These are phyloP conservation scores for Chaetophractus vellerosus DNA, from an alignment of 2,797 vertebrate genomes.

Conservation along the genomic window DNA sequence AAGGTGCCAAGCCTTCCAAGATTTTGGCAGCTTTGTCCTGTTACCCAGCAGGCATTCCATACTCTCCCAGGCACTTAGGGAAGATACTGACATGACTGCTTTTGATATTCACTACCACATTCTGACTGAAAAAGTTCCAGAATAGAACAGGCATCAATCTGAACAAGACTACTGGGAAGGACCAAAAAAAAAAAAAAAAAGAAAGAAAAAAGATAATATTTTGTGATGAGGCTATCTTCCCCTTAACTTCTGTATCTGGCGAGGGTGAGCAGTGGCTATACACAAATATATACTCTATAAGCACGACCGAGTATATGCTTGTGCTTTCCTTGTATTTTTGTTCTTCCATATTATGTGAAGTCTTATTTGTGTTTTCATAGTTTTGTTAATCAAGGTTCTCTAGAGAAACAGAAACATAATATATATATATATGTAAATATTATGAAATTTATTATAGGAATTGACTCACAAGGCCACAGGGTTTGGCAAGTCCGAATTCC, in stretches of 20 bases:
- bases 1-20: slow-evolving; percentile 55
- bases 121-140: neutral
- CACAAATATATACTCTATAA: neutral
- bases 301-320: neutral
- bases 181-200: neutral
- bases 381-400: too few relatives aligned
- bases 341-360: neutral
- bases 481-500: too few relatives aligned
- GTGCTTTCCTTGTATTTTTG: slow-evolving; percentile 9
- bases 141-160: neutral
- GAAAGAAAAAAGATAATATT: neutral
- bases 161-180: slow-evolving; percentile 17
- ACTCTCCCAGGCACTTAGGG: slow-evolving; percentile 27
- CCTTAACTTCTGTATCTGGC: neutral
- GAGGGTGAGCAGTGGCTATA: neutral
- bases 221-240: neutral
- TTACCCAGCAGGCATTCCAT: slow-evolving; percentile 9
- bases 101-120: slow-evolving; percentile 45
- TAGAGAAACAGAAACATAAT: too few relatives aligned
- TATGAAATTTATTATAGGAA: too few relatives aligned
- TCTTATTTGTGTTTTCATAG: neutral
- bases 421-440: too few relatives aligned
- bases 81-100: neutral
- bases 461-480: too few relatives aligned
- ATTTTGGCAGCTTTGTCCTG: slow-evolving; percentile 74